Conservation (phyloP, 2,888 invertebrate species). For the Acleris literana region DNA sequence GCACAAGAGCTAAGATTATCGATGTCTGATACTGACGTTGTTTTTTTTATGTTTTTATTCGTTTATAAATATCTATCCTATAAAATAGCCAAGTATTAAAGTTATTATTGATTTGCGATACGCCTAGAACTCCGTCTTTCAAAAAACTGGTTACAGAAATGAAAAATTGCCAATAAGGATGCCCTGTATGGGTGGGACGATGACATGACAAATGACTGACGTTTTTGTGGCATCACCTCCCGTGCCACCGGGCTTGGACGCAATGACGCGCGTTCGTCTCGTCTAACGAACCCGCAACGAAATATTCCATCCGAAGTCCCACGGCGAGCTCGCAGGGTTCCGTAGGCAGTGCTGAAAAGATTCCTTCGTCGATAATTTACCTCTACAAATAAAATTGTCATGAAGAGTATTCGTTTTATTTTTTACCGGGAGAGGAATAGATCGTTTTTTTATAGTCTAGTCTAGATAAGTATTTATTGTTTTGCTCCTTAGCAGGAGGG, state of each 20-base stretch:
- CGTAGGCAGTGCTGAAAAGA: not conserved
- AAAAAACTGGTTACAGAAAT: too few species aligned
- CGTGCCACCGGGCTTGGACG: not conserved
- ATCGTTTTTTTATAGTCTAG: not conserved
- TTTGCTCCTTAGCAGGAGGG: too few species aligned
- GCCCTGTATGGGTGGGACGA: not conserved
- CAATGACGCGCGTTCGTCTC: constrained; percentile 18
- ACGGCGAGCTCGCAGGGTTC: constrained; percentile 1
- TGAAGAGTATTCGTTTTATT: not conserved
- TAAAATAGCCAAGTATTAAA: too few species aligned
- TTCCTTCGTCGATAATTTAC: not conserved
- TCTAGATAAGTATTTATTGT: too few species aligned
- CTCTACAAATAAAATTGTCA: not conserved
- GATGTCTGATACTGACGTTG: too few species aligned
- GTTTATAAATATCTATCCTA: too few species aligned
- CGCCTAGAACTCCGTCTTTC: too few species aligned
- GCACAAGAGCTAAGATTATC: too few species aligned
- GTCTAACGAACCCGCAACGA: constrained; percentile 15
- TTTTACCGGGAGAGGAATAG: not conserved
- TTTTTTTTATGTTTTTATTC: too few species aligned
- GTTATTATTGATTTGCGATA: too few species aligned
- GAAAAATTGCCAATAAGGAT: too few species aligned
- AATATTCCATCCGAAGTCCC: constrained; percentile 17
- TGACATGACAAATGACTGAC: not conserved
- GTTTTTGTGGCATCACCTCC: not conserved